Evolutionary conservation across 2,888 invertebrate genomes (phyloP), one percentile per base, ranked within the genome.

Genomic region (Cephus runcator): DNA sequence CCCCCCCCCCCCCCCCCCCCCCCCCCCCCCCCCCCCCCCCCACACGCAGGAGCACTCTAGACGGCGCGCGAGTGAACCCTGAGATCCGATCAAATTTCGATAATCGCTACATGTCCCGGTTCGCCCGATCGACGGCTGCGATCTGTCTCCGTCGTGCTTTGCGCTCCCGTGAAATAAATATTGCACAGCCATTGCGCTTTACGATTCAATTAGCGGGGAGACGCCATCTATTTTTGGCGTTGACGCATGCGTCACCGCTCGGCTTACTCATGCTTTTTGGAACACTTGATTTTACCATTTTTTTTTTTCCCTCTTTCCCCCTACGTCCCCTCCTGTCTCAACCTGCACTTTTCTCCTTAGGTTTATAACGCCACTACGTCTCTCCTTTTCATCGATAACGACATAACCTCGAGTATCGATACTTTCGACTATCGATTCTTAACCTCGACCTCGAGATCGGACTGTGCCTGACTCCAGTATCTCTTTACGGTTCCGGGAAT

Each of bases 171-270:
- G 71, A 31, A 71, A 71, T 71, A 31, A 71, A 71, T 71, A 71
- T 71, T 71, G 71, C 71, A 71, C 71, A 15, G 71, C 34, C 71
- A 34, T 34, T 71, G 71, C 71, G 71, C 23, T 71, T 71, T 71
- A 71, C 71, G 34, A 71, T 71, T 71, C 71, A 71, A 71, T 71
- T 71, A 71, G 71, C 31, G 31, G 9, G 31, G 12, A 71, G 71
- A 71, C 31, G 71, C 34, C 15, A 34, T 71, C 71, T 34, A 71
- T 71, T 71, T 71, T 71, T 31, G 71, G 34, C 31, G 71, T 71
- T 33, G 34, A 33, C 71, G 71, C 31, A 71, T 71, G 31, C 71
- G 34, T 71, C 71, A 31, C 31, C 71, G 34, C 15, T 31, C 71
- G 71, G 71, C 33, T 34, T 33, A 31, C 71, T 71, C 33, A 71